Evolutionary conservation across 2,888 invertebrate species (phyloP).

Genomic region (Xylota sylvarum): DNA sequence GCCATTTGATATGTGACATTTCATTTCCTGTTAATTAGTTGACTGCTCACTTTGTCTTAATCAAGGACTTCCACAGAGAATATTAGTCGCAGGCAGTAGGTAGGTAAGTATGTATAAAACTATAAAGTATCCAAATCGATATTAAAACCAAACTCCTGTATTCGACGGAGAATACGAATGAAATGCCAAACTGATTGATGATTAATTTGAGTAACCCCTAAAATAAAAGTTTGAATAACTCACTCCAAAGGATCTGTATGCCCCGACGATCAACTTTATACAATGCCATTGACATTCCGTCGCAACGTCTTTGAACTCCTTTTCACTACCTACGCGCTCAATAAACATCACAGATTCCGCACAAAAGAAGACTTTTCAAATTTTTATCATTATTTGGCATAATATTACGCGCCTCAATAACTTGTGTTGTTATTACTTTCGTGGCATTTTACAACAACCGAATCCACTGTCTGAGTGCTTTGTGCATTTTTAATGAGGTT

Average conservation of each 20-base stretch:
- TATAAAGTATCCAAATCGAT: no score
- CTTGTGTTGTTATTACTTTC: constrained; percentile 67
- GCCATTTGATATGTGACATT: constrained; percentile 46
- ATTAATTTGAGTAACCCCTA: background rate
- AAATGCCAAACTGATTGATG: background rate
- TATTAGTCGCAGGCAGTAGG: background rate
- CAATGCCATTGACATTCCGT: constrained; percentile 14
- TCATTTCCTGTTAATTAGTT: constrained; percentile 50
- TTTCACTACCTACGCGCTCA: background rate
- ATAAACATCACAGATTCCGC: background rate
- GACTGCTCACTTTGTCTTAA: constrained; percentile 41
- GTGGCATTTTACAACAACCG: constrained; percentile 51
- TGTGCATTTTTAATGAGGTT: constrained; percentile 75
- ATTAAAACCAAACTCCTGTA: background rate
- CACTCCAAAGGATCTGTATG: background rate
- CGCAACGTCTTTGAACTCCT: constrained; percentile 7
- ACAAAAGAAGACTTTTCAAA: constrained; percentile 43
- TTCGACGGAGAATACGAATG: background rate
- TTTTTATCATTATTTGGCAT: constrained; percentile 65
- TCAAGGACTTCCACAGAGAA: background rate
- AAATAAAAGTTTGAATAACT: background rate
- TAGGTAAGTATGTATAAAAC: no score
- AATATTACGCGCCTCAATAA: constrained; percentile 65
- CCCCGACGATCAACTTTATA: background rate
- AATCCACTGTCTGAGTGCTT: constrained; percentile 63